A percentile compares a stretch with the other conserved stretches of the same genome.
Evolutionary conservation across 2,797 vertebrate species (phyloP).

Genomic region (Chelonia mydas): DNA sequence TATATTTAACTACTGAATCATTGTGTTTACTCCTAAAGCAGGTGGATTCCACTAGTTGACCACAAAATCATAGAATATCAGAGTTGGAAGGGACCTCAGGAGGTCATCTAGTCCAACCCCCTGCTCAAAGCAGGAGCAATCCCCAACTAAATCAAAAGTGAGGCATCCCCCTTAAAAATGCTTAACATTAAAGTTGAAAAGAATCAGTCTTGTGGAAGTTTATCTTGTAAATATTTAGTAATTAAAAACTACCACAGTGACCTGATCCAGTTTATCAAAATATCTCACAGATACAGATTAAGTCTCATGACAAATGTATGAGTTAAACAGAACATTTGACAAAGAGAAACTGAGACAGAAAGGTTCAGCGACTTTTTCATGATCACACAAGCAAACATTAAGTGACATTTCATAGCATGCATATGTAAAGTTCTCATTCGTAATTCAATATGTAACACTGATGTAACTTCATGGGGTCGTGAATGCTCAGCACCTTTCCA

Average conservation of each 20-base stretch:
- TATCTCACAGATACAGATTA: background rate
- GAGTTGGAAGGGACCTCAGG: too few relatives aligned
- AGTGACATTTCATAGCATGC: background rate
- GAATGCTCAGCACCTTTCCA: background rate
- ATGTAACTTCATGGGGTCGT: background rate
- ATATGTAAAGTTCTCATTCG: background rate
- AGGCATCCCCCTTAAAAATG: background rate
- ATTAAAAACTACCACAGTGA: background rate
- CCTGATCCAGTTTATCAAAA: background rate
- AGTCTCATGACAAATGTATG: background rate
- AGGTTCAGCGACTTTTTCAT: background rate
- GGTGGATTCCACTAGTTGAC: background rate
- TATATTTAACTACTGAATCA: background rate
- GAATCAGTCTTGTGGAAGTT: background rate
- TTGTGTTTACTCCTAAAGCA: background rate
- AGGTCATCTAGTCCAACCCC: too few relatives aligned
- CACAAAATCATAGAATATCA: background rate
- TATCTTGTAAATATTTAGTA: background rate
- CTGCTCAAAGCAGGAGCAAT: too few relatives aligned
- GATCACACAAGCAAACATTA: background rate
- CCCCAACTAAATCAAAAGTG: background rate
- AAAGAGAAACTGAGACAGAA: background rate
- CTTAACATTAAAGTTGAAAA: background rate
- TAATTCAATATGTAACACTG: background rate
- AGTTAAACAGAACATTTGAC: background rate